Evolutionary conservation across 2,888 invertebrate genomes (phyloP).

Genomic region (Nudaria mundana): DNA sequence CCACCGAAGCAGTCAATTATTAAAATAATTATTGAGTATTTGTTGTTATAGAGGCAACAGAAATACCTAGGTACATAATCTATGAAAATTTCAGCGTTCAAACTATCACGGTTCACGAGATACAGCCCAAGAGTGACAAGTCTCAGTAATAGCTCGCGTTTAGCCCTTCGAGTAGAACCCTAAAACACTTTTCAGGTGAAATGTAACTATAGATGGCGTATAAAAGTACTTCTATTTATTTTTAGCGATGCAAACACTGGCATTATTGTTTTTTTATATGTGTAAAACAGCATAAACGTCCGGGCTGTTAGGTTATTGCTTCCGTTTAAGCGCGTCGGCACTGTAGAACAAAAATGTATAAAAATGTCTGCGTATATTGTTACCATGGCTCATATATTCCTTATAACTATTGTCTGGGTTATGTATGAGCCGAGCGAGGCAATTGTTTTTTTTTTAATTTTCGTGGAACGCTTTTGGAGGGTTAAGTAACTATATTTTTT

Average conservation of each 20-base stretch:
- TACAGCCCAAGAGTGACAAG: no score
- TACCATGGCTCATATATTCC: slow-evolving; percentile 45
- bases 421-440: slow-evolving; percentile 30
- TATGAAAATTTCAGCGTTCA: no score
- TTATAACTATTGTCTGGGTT: slow-evolving; percentile 45
- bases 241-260: slow-evolving; percentile 39
- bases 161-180: no score
- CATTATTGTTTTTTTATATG: slow-evolving; percentile 47
- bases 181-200: no score
- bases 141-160: no score
- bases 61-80: no score
- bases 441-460: slow-evolving; percentile 38
- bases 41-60: no score
- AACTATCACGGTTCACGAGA: no score
- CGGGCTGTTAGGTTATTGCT: slow-evolving; percentile 52
- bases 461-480: slow-evolving; percentile 19
- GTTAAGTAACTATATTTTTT: slow-evolving; percentile 28
- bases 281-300: slow-evolving; percentile 45
- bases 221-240: no score
- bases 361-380: slow-evolving; percentile 43
- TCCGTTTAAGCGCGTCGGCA: slow-evolving; percentile 43
- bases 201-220: no score
- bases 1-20: no score
- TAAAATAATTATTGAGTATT: no score
- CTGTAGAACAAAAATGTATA: slow-evolving; percentile 36